A percentile compares a stretch with the other conserved stretches of the same genome.
Evolutionary conservation across 2,113 vertebrate genomes (phyloP).

Genomic region (rabbit (Oryctolagus cuniculus)): mOryCun1.1 NC_091440.1:72876001-72876500

Average conservation of each 20-base stretch:
- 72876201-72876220: neutral
- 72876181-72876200: neutral
- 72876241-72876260: neutral
- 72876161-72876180: neutral
- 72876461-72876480: conserved; percentile 42
- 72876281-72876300: conserved; percentile 22
- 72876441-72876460: conserved; percentile 44
- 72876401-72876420: conserved; percentile 37
- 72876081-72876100: neutral
- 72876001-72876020: neutral
- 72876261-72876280: neutral
- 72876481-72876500: neutral
- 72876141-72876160: neutral
- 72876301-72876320: conserved; percentile 43
- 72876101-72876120: neutral
- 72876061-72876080: conserved; percentile 18
- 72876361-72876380: neutral
- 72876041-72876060: neutral
- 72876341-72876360: neutral
- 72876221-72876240: neutral
- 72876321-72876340: conserved; percentile 7
- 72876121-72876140: neutral
- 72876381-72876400: neutral
- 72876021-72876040: neutral
- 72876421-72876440: neutral